Percentiles rank a stretch among this genome's conserved stretches.
Conservation (phyloP, 2,888 invertebrate genomes). For the Drosophila neutralis region DNA sequence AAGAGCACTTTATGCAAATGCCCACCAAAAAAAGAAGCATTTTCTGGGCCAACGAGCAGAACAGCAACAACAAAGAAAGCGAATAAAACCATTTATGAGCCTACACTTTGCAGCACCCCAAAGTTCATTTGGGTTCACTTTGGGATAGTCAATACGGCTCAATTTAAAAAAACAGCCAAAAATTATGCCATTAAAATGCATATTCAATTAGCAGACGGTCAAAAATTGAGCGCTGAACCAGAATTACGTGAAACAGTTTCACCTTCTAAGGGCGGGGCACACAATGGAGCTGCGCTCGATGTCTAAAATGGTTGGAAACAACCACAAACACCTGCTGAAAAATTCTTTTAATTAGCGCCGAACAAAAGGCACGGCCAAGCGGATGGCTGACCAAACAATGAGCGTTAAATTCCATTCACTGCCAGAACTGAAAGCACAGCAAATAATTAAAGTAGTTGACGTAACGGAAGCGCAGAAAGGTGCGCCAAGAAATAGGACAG, state of each 20-base stretch:
- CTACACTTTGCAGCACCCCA: conserved; percentile 12
- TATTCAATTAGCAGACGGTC: conserved; percentile 63
- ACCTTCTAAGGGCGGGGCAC: conserved; percentile 11
- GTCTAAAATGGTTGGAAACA: conserved; percentile 19
- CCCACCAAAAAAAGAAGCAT: conserved; percentile 50
- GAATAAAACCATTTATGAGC: conserved; percentile 13
- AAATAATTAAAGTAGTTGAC: conserved; percentile 74
- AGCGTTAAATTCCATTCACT: conserved; percentile 78
- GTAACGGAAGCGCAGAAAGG: conserved; percentile 38
- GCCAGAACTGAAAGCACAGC: conserved; percentile 69
- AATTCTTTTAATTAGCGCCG: conserved; percentile 74
- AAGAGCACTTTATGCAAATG: conserved; percentile 71
- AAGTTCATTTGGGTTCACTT: conserved; percentile 27
- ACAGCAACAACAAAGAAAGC: conserved; percentile 35
- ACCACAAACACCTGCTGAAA: conserved; percentile 76
- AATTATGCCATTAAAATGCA: conserved; percentile 55
- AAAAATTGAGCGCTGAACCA: conserved; percentile 40
- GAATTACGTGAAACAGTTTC: conserved; percentile 26
- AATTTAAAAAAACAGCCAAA: conserved; percentile 14
- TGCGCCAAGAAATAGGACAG: conserved; percentile 18
- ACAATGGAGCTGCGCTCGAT: conserved; percentile 13
- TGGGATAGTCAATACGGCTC: conserved; percentile 13
- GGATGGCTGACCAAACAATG: conserved; percentile 64
- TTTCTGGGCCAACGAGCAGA: conserved; percentile 69
- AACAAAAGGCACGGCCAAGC: conserved; percentile 59